A percentile compares a stretch with the other conserved stretches of the same genome.
Conservation (phyloP, 2,113 vertebrate species). For the Falco punctatus region DNA sequence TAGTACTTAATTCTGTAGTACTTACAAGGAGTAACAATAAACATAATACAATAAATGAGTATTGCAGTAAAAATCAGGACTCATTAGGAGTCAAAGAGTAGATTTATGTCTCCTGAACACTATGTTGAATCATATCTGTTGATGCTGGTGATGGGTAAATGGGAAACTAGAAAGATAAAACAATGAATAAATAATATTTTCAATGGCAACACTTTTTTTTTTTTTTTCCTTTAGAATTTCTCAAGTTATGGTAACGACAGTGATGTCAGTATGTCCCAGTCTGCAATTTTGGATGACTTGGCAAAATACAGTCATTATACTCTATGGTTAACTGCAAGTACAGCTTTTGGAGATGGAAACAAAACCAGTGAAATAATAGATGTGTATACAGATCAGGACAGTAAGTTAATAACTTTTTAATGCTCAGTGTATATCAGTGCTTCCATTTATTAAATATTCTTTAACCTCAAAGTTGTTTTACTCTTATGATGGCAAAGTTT, state of each 20-base stretch:
- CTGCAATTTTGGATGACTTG: slow-evolving; percentile 73
- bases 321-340: slow-evolving; percentile 81
- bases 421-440: not conserved
- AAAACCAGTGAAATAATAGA: slow-evolving; percentile 78
- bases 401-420: slow-evolving; percentile 71
- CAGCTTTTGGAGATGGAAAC: slow-evolving; percentile 79
- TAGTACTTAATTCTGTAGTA: not conserved
- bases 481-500: not conserved
- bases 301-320: slow-evolving; percentile 80
- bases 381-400: slow-evolving; percentile 80
- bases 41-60: not conserved
- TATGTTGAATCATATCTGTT: not conserved
- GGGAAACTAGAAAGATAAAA: not conserved
- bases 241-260: slow-evolving; percentile 60
- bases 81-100: not conserved
- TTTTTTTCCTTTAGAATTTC: slow-evolving; percentile 73
- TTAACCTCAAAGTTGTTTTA: not conserved
- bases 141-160: not conserved
- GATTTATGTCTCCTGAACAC: not conserved
- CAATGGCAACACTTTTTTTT: not conserved
- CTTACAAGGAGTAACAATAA: not conserved
- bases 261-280: slow-evolving; percentile 39
- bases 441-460: not conserved
- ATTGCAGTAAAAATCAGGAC: not conserved
- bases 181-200: not conserved